Base-by-base conservation (phyloP, 2,888 invertebrate species). In the Halocaridina rubra region DNA sequence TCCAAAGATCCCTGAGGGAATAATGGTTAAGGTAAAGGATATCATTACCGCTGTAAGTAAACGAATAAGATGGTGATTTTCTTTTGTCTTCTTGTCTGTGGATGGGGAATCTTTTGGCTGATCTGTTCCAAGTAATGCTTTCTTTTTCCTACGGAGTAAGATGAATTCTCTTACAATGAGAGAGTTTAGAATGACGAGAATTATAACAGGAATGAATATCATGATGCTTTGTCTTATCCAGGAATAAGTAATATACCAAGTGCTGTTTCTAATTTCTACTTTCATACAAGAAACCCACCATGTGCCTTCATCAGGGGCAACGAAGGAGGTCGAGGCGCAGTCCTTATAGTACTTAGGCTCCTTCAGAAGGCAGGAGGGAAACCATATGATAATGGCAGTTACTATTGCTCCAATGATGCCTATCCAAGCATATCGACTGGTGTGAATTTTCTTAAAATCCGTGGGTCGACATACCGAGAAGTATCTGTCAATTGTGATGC, bases 1-100 rank as follows among this genome's bases (percentile, higher is more conserved):
- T 16, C 91, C 91, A 19, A 91, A 89, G 76, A 92, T 89, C 2
- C 92, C 91, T 3, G 92, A 91, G 19, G 92, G 92, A 19, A 92
- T 91, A 79, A 91, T 92, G 84, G 92, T 92, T 8, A 92, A 88
- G 87, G 92, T 91, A 89, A 92, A 92, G 22, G 92, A 89, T 61
- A 91, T 90, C 29, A 92, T 91, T 75, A 92, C 91, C n/a, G 91
- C 91, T 24, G 90, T 91, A 29, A 92, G 90, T 2, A 92, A 90
- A 10, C 90, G 89, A 76, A 92, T 91, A 57, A 92, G 90, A 4
- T 92, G 90, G 32, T 91, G 90, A 85, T 92, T 92, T 87, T 92
- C 92, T 87, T 91, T 89, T 88, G 29, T 59, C 57, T 57, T 59
- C 4, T 27, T 24, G 13, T 33, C 33, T 19, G 72, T 5, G 3